Evolutionary conservation across 2,888 invertebrate species (phyloP).

Genomic region (Amorpha juglandis): DNA sequence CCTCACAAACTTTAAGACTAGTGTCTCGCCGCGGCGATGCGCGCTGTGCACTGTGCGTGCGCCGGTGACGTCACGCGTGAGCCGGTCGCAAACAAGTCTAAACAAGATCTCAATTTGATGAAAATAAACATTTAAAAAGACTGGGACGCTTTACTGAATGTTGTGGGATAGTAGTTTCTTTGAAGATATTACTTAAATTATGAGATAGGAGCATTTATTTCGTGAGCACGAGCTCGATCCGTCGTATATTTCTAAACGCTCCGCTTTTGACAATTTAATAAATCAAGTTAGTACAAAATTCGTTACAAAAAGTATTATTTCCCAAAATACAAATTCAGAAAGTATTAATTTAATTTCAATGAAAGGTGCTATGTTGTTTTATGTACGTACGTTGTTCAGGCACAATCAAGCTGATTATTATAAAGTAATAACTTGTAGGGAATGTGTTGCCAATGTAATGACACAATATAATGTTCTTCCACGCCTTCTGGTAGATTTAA

Average conservation of each 20-base stretch:
- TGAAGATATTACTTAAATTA: conserved; percentile 82
- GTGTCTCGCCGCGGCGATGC: conserved; percentile 54
- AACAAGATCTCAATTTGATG: conserved; percentile 84
- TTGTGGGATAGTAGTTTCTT: conserved; percentile 83
- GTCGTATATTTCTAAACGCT: conserved; percentile 55
- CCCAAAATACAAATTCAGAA: conserved; percentile 77
- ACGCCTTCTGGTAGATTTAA: conserved; percentile 63
- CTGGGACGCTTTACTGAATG: conserved; percentile 85
- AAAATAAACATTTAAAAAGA: conserved; percentile 84
- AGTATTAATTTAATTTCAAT: conserved; percentile 76
- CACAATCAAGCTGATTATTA: conserved; percentile 51
- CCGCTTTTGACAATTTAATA: conserved; percentile 64
- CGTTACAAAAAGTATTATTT: conserved; percentile 79
- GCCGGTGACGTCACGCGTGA: conserved; percentile 47
- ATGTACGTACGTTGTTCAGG: conserved; percentile 51
- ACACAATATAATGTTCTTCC: conserved; percentile 72
- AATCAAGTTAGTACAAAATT: conserved; percentile 80
- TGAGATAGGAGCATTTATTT: conserved; percentile 82
- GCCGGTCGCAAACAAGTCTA: conserved; percentile 78
- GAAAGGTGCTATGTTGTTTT: conserved; percentile 65
- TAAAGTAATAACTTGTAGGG: conserved; percentile 12
- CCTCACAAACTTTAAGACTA: conserved; percentile 81
- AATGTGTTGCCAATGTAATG: conserved; percentile 35
- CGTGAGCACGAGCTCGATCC: conserved; percentile 58
- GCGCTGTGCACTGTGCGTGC: conserved; percentile 35